Conservation (phyloP, 2,113 vertebrate species). For the Bombycilla garrulus region DNA sequence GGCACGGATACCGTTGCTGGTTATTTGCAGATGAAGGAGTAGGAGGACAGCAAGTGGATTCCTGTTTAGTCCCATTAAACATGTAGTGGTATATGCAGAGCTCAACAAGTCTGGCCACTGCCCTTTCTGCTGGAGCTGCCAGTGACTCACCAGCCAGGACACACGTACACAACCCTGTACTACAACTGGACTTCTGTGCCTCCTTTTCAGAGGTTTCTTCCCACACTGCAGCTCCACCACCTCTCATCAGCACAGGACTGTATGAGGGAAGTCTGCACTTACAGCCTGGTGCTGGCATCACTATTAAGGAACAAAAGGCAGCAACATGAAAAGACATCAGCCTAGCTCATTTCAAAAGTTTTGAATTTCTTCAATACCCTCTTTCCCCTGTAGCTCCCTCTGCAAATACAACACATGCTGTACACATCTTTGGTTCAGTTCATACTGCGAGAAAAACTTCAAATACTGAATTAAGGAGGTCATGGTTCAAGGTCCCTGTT, state of each 20-base stretch:
- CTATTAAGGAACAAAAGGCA: background rate
- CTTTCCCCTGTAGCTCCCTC: background rate
- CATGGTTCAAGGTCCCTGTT: background rate
- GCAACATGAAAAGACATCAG: background rate
- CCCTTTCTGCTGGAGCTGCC: background rate
- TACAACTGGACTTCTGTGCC: background rate
- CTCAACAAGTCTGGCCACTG: background rate
- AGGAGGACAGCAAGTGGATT: background rate
- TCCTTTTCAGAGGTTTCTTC: background rate
- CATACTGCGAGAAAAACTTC: background rate
- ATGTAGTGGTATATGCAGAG: background rate
- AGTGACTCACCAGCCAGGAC: background rate
- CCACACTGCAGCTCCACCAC: background rate
- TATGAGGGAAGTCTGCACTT: background rate
- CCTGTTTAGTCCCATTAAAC: background rate
- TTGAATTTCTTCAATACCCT: background rate
- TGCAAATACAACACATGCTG: background rate
- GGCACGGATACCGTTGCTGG: fast-evolving
- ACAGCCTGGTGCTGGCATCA: background rate
- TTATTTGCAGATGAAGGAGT: background rate
- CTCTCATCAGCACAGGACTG: background rate
- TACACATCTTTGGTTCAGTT: background rate
- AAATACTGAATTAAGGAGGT: background rate
- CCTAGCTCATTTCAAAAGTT: background rate
- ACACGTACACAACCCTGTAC: fast-evolving